Base-by-base conservation (phyloP, 1,140 invertebrate species). In the Lepidurus packardi region DNA sequence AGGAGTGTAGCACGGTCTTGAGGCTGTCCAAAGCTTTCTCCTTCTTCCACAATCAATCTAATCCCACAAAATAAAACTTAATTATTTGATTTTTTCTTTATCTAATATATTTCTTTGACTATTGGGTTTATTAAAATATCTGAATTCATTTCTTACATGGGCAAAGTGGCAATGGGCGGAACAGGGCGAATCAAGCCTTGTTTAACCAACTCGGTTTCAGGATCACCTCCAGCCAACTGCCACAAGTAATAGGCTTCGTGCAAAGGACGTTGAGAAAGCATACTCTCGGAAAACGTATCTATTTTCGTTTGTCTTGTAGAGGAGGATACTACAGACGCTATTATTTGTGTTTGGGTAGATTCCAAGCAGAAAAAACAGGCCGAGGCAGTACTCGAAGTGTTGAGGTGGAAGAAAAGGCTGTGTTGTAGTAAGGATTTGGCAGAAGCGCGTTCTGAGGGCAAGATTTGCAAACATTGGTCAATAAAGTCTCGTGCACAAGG, bases 221-320 rank as follows among this genome's bases (percentile, higher is more conserved):
- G 92, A 87, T 98, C 96, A 1, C 96, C 96, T 43, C 97, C 97
- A 34, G 96, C 93, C 74, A 98, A 85, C 83, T 94, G 92, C 97
- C 97, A 99, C 82, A 96, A 89, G 85, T 98, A 92, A 85, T 97
- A 98, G 6, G 98, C 88, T 83, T 94, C 92, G 78, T 93, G 88
- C 82, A 96, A 85, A 78, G 88, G 88, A 80, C 91, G 87, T 44
- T 76, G 73, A n/a, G 73, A 78, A 44, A 75, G 47, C 16, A 44
- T 11, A 1, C 74, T 78, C 25, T 41, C 53, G 4, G 77, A 34
- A 44, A 41, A 75, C 42, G 13, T 24, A 25, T 73, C 74, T 78
- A 74, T 74, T 8, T 13, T n/a, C 24, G 34, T 9, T 73, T n/a
- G 24, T 25, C 11, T 74, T 25, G 42, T 24, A 76, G 42, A 73